Evolutionary conservation across 2,888 invertebrate genomes (phyloP).

Genomic region (Dicycla oo): DNA sequence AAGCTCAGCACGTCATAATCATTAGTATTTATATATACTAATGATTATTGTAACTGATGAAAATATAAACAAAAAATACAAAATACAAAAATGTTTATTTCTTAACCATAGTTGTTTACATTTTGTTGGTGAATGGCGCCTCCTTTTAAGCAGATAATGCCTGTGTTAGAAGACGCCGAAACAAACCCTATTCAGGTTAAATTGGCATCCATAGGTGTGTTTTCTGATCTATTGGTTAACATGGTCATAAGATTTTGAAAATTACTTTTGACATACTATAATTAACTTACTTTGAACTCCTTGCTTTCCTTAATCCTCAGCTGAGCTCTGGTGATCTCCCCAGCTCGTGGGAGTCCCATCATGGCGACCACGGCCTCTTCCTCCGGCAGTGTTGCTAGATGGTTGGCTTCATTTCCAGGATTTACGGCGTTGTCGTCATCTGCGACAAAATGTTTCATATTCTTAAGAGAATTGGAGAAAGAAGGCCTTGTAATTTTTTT

Average conservation of each 20-base stretch:
- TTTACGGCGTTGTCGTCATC: constrained; percentile 80
- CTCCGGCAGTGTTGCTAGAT: constrained; percentile 85
- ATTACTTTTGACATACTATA: not conserved
- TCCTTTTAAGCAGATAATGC: too few species aligned
- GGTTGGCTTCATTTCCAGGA: constrained; percentile 81
- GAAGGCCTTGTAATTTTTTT: not conserved
- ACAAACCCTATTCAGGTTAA: too few species aligned
- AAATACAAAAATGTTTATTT: too few species aligned
- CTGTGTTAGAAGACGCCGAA: too few species aligned
- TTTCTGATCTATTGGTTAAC: not conserved
- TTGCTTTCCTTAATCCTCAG: constrained; percentile 99
- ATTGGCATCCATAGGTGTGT: not conserved
- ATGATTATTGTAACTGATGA: too few species aligned
- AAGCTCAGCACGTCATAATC: not conserved
- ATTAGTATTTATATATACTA: not conserved
- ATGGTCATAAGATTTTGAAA: not conserved
- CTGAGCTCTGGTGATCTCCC: constrained; percentile 96
- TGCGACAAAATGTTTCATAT: constrained; percentile 57
- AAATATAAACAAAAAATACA: too few species aligned
- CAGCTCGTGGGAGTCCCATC: constrained; percentile 97
- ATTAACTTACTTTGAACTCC: constrained; percentile 96
- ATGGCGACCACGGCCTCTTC: constrained; percentile 96
- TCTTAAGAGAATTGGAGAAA: not conserved
- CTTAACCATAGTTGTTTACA: too few species aligned
- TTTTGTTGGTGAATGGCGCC: too few species aligned